A percentile compares a stretch with the other conserved stretches of the same genome.
Evolutionary conservation across 37 sponge, comb jelly and placozoan species (phyloP).

Genomic region (Haliclona indistincta): DNA sequence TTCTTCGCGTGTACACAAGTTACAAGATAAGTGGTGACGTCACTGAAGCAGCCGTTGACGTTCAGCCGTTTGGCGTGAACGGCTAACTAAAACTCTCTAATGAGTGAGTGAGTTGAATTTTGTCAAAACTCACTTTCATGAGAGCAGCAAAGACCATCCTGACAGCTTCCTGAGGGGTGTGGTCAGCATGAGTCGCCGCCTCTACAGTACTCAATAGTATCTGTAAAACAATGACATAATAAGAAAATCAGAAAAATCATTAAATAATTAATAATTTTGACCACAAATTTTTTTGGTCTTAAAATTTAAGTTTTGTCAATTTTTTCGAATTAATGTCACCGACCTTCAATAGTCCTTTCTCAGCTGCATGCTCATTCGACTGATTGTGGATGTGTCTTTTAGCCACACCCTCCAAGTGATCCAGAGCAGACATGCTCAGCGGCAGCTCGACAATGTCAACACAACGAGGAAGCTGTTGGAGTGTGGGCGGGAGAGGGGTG

Average conservation of each 20-base stretch:
- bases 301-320: too few species aligned
- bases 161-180: constrained; percentile 40
- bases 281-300: too few species aligned
- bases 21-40: too few species aligned
- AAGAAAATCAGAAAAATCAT: not conserved
- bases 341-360: constrained; percentile 41
- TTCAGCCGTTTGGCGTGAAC: too few species aligned
- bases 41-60: too few species aligned
- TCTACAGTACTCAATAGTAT: constrained; percentile 19
- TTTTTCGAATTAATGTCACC: too few species aligned
- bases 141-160: constrained; percentile 49
- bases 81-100: too few species aligned
- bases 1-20: too few species aligned
- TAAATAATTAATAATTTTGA: too few species aligned
- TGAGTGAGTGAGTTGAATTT: not conserved
- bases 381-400: constrained; percentile 23
- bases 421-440: constrained; percentile 75
- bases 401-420: constrained; percentile 75
- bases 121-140: constrained; percentile 35
- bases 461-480: constrained; percentile 51
- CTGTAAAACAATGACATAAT: constrained; percentile 4
- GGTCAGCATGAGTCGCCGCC: not conserved
- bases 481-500: constrained; percentile 10
- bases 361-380: not conserved
- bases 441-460: constrained; percentile 70